Conservation (phyloP, 2,113 vertebrate species). For the Crypturellus undulatus region DNA sequence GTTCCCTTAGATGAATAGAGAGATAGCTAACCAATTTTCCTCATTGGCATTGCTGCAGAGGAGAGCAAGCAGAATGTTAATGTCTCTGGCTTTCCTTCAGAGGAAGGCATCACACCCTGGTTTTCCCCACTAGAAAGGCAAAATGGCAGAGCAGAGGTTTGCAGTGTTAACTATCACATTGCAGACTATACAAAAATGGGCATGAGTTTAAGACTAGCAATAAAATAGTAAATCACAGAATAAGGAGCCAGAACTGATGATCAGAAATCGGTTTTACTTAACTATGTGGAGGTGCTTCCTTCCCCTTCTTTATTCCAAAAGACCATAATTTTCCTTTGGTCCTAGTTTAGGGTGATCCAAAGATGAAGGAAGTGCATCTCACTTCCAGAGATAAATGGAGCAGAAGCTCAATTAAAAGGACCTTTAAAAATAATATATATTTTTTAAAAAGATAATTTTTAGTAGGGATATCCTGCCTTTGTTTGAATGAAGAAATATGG, state of each 20-base stretch:
- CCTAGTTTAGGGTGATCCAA: background rate
- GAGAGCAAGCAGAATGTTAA: background rate
- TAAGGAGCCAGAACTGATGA: background rate
- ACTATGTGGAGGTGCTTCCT: background rate
- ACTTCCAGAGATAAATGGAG: background rate
- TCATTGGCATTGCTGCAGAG: accelerated
- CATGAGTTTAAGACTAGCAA: background rate
- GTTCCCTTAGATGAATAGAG: background rate
- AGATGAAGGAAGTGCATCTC: background rate
- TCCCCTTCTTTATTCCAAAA: background rate
- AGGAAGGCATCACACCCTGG: background rate
- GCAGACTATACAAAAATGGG: background rate
- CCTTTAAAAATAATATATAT: background rate
- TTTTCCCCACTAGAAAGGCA: background rate
- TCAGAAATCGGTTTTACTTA: background rate
- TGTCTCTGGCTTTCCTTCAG: background rate
- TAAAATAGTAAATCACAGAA: background rate
- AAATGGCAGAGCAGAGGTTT: background rate
- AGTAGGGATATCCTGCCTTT: background rate
- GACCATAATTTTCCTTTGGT: background rate
- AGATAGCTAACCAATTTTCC: background rate
- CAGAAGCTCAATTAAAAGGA: background rate
- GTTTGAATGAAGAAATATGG: background rate
- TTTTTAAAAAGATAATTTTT: background rate
- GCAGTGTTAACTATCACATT: background rate